Evolutionary conservation across 2,113 vertebrate genomes (phyloP).

Genomic region (Oryzias celebensis): DNA sequence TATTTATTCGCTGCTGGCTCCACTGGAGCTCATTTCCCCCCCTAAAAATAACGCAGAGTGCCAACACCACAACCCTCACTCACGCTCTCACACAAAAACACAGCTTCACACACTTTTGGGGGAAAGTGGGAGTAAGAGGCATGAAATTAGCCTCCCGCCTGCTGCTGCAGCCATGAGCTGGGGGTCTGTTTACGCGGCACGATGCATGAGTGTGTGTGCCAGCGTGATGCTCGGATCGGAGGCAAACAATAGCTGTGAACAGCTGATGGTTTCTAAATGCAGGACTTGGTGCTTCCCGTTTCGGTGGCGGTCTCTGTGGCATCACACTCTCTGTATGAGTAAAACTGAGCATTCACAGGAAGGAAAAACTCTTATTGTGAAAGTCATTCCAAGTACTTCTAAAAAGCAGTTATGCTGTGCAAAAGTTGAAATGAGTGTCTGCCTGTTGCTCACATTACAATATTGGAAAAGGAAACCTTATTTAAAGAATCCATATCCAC

Average conservation of each 20-base stretch:
- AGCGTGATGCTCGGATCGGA: constrained; percentile 1
- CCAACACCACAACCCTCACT: constrained; percentile 64
- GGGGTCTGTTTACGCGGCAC: constrained; percentile 6
- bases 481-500: no score
- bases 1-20: constrained; percentile 72
- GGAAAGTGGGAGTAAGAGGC: constrained; percentile 54
- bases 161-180: constrained; percentile 22
- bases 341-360: background rate
- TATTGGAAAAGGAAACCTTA: no score
- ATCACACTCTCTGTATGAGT: constrained; percentile 2
- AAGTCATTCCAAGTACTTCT: no score
- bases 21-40: constrained; percentile 72
- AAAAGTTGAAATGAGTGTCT: no score
- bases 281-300: constrained; percentile 31
- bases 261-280: constrained; percentile 62
- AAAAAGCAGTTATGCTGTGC: no score
- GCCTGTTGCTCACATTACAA: no score
- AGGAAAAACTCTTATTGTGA: no score
- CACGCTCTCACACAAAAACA: constrained; percentile 26
- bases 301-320: constrained; percentile 36
- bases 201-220: constrained; percentile 5
- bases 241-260: constrained; percentile 52
- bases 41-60: constrained; percentile 72
- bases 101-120: constrained; percentile 37
- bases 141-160: constrained; percentile 58